Conservation (phyloP, 2,888 invertebrate genomes). For the Oligia strigilis region DNA sequence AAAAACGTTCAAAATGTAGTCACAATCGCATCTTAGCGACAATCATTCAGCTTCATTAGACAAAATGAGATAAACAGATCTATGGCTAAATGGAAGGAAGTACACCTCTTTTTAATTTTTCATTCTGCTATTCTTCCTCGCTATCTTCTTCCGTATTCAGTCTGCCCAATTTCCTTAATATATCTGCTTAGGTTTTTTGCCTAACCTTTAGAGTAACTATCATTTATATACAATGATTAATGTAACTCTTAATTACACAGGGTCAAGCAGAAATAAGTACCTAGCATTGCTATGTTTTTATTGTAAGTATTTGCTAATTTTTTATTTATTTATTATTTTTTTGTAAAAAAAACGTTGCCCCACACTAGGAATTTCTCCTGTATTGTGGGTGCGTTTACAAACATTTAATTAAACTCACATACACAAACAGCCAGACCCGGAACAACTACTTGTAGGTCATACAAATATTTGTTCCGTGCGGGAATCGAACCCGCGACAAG, state of each 20-base stretch:
- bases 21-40: background rate
- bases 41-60: background rate
- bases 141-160: background rate
- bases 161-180: background rate
- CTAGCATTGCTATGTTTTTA: background rate
- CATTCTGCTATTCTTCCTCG: background rate
- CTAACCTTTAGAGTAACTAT: background rate
- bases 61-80: background rate
- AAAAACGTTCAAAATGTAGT: background rate
- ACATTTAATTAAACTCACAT: too few species aligned
- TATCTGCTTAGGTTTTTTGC: background rate
- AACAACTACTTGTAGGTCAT: too few species aligned
- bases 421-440: too few species aligned
- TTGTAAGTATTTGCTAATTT: conserved; percentile 7
- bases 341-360: too few species aligned
- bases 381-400: too few species aligned
- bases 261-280: conserved; percentile 20
- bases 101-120: background rate
- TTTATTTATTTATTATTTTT: too few species aligned
- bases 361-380: too few species aligned
- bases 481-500: too few species aligned
- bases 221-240: conserved; percentile 15
- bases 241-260: conserved; percentile 15
- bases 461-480: too few species aligned
- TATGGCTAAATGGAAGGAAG: background rate